Evolutionary conservation across 2,113 vertebrate genomes (phyloP).

Genomic region (Carassius gibelio): DNA sequence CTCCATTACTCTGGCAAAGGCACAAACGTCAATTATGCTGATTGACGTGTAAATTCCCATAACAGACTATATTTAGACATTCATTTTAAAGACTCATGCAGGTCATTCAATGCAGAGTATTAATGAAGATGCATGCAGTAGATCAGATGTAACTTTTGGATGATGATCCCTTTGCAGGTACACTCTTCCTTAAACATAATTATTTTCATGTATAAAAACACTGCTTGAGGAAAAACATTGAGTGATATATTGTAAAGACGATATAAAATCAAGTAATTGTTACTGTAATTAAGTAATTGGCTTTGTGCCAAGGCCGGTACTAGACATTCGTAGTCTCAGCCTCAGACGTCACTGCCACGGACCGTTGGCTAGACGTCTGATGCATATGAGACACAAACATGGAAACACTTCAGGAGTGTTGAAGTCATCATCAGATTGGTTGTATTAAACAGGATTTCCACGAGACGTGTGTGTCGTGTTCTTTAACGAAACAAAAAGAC

Average conservation of each 20-base stretch:
- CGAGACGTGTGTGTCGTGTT: no score
- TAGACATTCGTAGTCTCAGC: no score
- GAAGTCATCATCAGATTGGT: no score
- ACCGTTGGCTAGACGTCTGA: no score
- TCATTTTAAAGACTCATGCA: neutral
- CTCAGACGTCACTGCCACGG: no score
- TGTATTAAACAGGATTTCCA: no score
- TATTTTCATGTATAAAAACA: neutral
- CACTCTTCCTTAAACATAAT: neutral
- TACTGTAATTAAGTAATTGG: neutral
- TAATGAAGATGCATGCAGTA: neutral
- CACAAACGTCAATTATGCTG: neutral
- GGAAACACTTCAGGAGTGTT: no score
- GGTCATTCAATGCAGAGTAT: neutral
- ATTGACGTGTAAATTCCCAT: constrained; percentile 18
- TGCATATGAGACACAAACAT: no score
- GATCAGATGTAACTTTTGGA: neutral
- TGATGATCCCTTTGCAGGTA: neutral
- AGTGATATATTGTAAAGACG: neutral
- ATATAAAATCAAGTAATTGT: neutral
- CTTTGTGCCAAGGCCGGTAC: neutral
- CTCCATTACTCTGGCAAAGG: constrained; percentile 14
- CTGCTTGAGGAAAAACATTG: neutral
- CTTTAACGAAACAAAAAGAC: no score
- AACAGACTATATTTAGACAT: constrained; percentile 25